phyloP scores from a whole-genome alignment of 2,888 invertebrate genomes.

The Furcula furcula region DNA sequence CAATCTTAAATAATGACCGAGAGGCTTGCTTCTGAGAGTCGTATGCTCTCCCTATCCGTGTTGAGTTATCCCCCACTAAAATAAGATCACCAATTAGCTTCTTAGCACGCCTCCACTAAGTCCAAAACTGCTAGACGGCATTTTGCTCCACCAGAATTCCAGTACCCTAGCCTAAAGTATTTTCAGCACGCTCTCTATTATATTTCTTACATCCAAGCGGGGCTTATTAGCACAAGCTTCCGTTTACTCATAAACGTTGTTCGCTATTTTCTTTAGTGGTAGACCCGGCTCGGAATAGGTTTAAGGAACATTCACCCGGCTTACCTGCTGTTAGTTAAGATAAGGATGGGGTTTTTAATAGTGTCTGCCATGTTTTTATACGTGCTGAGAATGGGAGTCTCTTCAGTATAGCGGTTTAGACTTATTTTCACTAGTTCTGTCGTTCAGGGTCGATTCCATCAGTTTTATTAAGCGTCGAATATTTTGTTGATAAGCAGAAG shows the following conservation, averaged over 20 bases:
- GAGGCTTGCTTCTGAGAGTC: too few species aligned
- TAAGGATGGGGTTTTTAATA: constrained; percentile 40
- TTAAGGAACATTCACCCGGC: constrained; percentile 37
- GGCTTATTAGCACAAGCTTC: constrained; percentile 50
- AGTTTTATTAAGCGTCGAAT: too few species aligned
- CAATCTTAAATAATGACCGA: too few species aligned
- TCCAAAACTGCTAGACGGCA: too few species aligned
- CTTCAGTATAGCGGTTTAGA: background rate
- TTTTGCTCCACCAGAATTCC: too few species aligned
- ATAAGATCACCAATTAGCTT: too few species aligned
- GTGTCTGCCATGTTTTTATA: constrained; percentile 28
- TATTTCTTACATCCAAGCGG: constrained; percentile 33
- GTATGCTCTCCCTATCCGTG: too few species aligned
- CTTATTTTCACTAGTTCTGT: background rate
- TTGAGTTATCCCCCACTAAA: too few species aligned
- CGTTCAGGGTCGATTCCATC: too few species aligned
- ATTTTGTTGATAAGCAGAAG: too few species aligned
- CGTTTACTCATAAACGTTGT: constrained; percentile 48
- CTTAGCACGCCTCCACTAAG: too few species aligned
- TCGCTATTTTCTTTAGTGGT: constrained; percentile 45
- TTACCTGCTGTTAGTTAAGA: constrained; percentile 42
- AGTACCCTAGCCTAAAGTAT: constrained; percentile 1
- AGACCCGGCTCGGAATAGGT: constrained; percentile 39
- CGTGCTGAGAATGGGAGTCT: background rate
- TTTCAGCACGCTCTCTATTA: constrained; percentile 22